Conservation (phyloP, 1,140 invertebrate genomes). For the Penaeus vannamei region DNA sequence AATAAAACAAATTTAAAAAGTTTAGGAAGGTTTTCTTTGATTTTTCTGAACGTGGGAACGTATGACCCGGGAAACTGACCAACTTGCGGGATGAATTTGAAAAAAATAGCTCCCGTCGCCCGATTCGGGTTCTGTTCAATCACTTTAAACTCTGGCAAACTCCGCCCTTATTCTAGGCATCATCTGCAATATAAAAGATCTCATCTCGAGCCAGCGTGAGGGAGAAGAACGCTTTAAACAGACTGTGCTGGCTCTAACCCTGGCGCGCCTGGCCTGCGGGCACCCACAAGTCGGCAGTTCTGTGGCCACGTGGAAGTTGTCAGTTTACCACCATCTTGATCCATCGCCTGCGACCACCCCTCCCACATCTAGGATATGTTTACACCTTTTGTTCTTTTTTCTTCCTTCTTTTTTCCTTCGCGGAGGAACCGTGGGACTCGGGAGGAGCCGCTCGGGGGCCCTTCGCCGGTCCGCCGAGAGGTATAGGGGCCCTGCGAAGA, state of each 20-base stretch:
- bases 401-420: neutral
- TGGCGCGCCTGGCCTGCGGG: conserved; percentile 19
- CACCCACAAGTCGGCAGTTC: conserved; percentile 52
- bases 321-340: conserved; percentile 50
- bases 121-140: too few relatives aligned
- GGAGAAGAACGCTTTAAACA: too few relatives aligned
- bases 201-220: too few relatives aligned
- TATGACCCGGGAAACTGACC: conserved; percentile 1
- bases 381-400: neutral
- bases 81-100: conserved; percentile 23
- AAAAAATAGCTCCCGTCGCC: too few relatives aligned
- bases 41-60: conserved; percentile 54
- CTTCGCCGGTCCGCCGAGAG: neutral
- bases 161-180: too few relatives aligned
- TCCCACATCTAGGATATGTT: neutral
- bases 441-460: too few relatives aligned
- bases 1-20: too few relatives aligned
- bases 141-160: too few relatives aligned
- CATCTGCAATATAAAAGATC: too few relatives aligned
- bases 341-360: neutral
- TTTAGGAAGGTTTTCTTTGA: neutral
- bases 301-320: conserved; percentile 56
- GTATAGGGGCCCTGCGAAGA: neutral
- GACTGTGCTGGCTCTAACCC: too few relatives aligned
- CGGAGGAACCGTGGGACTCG: neutral